Percentiles rank a stretch among this genome's conserved stretches.
These are phyloP conservation scores for Pedetes capensis DNA, from an alignment of 2,113 vertebrate genomes.

Conservation along the genomic window DNA sequence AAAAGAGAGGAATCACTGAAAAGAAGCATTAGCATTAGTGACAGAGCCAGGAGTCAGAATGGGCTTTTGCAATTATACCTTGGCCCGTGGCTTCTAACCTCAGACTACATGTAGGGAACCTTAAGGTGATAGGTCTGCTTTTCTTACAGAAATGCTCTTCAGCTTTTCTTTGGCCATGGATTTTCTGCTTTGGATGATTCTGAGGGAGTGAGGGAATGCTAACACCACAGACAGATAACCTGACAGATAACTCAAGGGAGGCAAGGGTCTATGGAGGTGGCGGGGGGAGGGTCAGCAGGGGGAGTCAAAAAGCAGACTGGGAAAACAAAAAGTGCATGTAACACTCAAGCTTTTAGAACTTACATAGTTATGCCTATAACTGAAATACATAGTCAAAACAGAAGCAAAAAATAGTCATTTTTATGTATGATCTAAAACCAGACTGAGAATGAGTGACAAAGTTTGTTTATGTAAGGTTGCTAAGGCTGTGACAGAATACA, in stretches of 20 bases:
- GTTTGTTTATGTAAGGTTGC: slow-evolving; percentile 28
- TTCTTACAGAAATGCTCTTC: slow-evolving; percentile 62
- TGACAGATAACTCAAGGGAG: slow-evolving; percentile 62
- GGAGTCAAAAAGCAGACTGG: slow-evolving; percentile 55
- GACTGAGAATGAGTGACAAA: slow-evolving; percentile 15
- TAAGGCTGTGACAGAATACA: background rate
- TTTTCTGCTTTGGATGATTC: slow-evolving; percentile 63
- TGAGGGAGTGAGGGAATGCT: slow-evolving; percentile 65
- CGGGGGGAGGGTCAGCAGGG: background rate
- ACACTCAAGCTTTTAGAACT: background rate
- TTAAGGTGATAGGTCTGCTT: slow-evolving; percentile 5
- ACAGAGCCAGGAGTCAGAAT: background rate
- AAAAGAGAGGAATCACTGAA: background rate
- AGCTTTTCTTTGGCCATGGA: slow-evolving; percentile 46
- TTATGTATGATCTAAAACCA: slow-evolving; percentile 40
- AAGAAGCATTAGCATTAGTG: background rate
- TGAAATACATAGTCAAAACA: slow-evolving; percentile 11
- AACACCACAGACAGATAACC: slow-evolving; percentile 59
- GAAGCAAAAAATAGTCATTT: slow-evolving; percentile 6
- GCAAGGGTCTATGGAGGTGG: slow-evolving; percentile 14
- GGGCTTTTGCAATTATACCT: background rate
- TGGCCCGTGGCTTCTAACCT: background rate
- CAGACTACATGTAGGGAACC: background rate
- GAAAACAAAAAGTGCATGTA: background rate
- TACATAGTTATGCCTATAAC: background rate